Percentiles rank a stretch among this genome's conserved stretches.
phyloP scores from a whole-genome alignment of 2,797 vertebrate genomes.

The Chelmon rostratus region DNA sequence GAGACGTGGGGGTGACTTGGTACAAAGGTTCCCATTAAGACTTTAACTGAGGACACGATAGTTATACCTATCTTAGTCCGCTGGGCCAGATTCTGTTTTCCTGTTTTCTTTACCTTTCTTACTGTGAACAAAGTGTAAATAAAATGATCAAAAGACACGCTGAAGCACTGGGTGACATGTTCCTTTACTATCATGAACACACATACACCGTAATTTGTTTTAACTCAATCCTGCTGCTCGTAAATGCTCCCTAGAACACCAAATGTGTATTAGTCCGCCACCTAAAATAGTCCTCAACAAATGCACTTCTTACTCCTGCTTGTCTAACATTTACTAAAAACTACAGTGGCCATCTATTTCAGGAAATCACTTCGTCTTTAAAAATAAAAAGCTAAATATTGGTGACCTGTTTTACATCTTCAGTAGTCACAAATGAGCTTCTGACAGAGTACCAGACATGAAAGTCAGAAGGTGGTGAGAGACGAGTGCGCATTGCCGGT shows the following conservation, averaged over 20 bases:
- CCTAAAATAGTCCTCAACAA: slow-evolving; percentile 12
- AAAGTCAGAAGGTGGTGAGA: neutral
- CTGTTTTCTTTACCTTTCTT: too few relatives aligned
- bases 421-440: neutral
- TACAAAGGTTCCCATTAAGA: neutral
- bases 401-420: slow-evolving; percentile 6
- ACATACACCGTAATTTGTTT: neutral
- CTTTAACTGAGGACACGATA: neutral
- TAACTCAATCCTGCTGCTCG: neutral
- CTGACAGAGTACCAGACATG: neutral
- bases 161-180: neutral
- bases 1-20: neutral
- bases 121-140: too few relatives aligned
- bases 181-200: neutral
- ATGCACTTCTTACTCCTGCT: neutral
- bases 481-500: neutral
- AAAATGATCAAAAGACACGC: neutral
- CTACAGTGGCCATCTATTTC: neutral
- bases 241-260: slow-evolving; percentile 1
- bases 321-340: neutral
- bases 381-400: neutral
- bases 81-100: too few relatives aligned
- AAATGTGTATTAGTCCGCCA: neutral
- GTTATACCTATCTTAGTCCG: neutral
- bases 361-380: neutral